These are phyloP conservation scores for Epsilonema sp. DNA, from an alignment of 2,888 invertebrate genomes.

Conservation along the genomic window DNA sequence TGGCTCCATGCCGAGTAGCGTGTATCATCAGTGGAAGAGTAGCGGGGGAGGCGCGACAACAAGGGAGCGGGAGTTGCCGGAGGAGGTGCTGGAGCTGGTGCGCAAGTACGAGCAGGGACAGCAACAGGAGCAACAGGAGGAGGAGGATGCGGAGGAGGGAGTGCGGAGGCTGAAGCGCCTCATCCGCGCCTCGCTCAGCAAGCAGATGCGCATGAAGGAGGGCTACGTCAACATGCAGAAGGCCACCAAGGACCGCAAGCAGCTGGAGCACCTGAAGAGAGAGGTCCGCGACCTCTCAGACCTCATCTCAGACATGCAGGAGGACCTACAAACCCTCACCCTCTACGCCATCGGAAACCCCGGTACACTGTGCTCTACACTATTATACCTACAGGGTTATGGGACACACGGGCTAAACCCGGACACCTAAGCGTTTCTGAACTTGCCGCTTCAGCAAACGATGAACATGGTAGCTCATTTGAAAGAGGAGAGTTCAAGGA, in stretches of 20 bases:
- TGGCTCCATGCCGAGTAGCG: no score
- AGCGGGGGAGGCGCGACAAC: no score
- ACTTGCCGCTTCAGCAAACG: no score
- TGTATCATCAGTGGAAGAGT: no score
- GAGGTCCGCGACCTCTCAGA: conserved; percentile 16
- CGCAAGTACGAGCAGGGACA: background rate
- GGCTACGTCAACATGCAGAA: background rate
- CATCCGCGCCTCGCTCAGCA: background rate
- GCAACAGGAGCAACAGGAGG: background rate
- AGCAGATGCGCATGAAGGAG: conserved; percentile 7
- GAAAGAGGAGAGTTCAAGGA: no score
- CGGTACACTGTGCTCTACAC: conserved; percentile 9
- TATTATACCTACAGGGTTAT: background rate
- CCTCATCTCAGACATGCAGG: conserved; percentile 19
- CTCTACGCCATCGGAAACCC: conserved; percentile 21
- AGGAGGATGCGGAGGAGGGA: background rate
- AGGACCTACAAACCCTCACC: conserved; percentile 18
- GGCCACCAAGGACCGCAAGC: conserved; percentile 2
- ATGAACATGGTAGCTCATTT: no score
- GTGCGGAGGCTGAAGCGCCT: background rate
- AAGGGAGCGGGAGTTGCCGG: no score
- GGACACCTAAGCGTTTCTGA: no score
- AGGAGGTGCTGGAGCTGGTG: background rate
- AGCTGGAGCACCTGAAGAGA: background rate
- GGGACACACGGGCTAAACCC: no score